Evolutionary conservation across 2,113 vertebrate species (phyloP).

Genomic region (Caranx ignobilis): DNA sequence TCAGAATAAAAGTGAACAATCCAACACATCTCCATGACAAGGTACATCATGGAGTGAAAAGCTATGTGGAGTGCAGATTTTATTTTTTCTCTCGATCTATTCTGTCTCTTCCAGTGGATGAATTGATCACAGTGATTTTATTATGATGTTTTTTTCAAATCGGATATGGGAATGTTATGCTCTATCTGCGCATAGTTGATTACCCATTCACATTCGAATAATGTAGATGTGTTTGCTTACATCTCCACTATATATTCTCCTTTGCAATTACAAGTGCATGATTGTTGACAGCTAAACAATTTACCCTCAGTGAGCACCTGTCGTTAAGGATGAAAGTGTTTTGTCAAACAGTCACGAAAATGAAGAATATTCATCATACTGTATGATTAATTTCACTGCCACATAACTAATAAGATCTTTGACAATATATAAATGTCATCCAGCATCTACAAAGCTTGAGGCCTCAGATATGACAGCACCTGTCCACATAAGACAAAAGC

Average conservation of each 20-base stretch:
- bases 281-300: slow-evolving; percentile 19
- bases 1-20: not conserved
- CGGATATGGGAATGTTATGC: not conserved
- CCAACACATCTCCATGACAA: not conserved
- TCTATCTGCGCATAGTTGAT: not conserved
- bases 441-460: no score
- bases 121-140: not conserved
- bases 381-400: no score
- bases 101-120: not conserved
- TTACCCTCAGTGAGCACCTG: slow-evolving; percentile 10
- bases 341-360: no score
- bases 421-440: no score
- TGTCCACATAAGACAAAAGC: no score
- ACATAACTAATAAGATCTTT: no score
- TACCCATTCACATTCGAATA: not conserved
- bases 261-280: slow-evolving; percentile 5
- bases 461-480: no score
- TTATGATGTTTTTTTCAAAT: no score
- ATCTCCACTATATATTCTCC: slow-evolving; percentile 21
- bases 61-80: no score
- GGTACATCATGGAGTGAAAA: not conserved
- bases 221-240: not conserved
- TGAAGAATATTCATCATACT: no score
- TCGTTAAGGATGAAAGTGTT: slow-evolving; percentile 11
- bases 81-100: not conserved